Base-by-base conservation (phyloP, 53 echinoderm and acorn worm species). In the Arbacia lixula region DNA sequence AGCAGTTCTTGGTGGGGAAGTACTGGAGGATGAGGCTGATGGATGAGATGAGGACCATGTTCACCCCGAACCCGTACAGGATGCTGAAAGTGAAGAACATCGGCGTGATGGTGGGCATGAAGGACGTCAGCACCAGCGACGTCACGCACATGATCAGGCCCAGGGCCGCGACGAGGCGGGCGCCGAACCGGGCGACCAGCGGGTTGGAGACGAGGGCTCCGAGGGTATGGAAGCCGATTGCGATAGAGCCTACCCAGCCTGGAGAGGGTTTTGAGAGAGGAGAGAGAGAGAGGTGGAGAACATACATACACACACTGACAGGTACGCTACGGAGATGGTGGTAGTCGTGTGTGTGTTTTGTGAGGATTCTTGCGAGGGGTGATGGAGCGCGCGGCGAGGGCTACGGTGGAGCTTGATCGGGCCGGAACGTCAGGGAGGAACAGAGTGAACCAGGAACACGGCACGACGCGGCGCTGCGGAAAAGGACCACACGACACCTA, bases 181-280 rank as follows among this genome's bases (percentile, higher is more conserved):
- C 76, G 53, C 76, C 83, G 84, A 96, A 83, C 52, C 89, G 91
- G 16, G 84, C 86, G 33, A 93, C 69, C 28, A 96, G 76, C 8
- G 87, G 83, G 81, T 88, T 93, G 1, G 96, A 96, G 37, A 91
- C 54, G 64, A 93, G 72, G 21, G 91, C 91, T 12, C 87, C 93
- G 41, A 96, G 60, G 56, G 93, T 91, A 80, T 93, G 93, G 11
- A 96, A 76, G 19, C 91, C 96, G 43, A 96, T 96, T 55, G 96
- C 96, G 68, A 96, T 91, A 43, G 93, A 96, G 12, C 96, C 96
- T 31, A 96, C 77, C 96, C 96, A 96, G 49, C 89, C 96, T 96
- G 71, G 24, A 25, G 35, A 36, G 36, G 68, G 68, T 46, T n/a
- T n/a, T n/a, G n/a, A n/a, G n/a, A n/a, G n/a, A n/a, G 89, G 25